phyloP scores from a whole-genome alignment of 1,140 invertebrate species.

The Bombus affinis region DNA sequence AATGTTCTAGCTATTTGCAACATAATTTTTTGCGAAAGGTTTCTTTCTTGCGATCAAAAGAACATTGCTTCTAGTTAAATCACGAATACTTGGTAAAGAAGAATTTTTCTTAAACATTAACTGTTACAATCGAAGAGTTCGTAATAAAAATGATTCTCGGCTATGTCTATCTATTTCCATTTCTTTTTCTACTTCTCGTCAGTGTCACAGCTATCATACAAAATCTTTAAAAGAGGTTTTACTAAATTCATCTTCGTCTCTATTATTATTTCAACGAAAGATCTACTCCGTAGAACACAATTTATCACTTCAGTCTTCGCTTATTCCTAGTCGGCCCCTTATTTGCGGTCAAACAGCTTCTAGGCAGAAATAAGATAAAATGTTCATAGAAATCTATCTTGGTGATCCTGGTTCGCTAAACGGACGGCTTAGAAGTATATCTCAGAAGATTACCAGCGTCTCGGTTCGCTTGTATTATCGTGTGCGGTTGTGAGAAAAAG shows the following conservation, averaged over 20 bases:
- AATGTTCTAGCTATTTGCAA: neutral
- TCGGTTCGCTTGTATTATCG: neutral
- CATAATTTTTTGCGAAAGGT: neutral
- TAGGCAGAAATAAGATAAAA: neutral
- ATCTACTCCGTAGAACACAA: neutral
- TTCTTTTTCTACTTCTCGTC: too few relatives aligned
- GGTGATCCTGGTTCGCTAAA: neutral
- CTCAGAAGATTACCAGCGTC: neutral
- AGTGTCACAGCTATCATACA: too few relatives aligned
- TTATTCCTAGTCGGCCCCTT: too few relatives aligned
- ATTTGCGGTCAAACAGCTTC: neutral
- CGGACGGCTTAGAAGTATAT: constrained; percentile 12
- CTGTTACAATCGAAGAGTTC: too few relatives aligned
- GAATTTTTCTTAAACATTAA: too few relatives aligned
- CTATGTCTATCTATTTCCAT: too few relatives aligned
- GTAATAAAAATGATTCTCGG: too few relatives aligned
- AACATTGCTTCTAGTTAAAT: too few relatives aligned
- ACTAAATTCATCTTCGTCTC: neutral
- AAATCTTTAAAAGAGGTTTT: too few relatives aligned
- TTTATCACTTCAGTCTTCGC: neutral
- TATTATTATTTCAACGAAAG: neutral
- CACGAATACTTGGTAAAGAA: too few relatives aligned
- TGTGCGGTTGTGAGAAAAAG: neutral
- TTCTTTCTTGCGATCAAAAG: neutral
- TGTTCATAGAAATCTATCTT: neutral